These are phyloP conservation scores for Coregonus ussuriensis DNA, from an alignment of 2,797 vertebrate species.

Conservation along the genomic window DNA sequence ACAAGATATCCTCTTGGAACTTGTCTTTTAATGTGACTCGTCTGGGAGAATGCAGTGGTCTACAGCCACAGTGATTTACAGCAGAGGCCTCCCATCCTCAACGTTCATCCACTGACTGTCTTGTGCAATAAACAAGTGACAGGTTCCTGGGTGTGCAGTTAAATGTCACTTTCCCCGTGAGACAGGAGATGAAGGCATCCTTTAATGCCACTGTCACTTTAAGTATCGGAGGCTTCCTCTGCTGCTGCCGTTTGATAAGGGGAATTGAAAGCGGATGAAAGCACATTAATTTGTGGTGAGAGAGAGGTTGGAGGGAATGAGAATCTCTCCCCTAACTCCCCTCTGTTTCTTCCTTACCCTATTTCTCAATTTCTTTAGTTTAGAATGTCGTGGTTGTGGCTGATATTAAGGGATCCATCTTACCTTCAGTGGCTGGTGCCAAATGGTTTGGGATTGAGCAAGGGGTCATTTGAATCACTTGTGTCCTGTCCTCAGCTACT, in stretches of 20 bases:
- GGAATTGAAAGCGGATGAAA: constrained; percentile 28
- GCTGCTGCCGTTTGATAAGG: constrained; percentile 36
- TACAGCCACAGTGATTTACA: constrained; percentile 16
- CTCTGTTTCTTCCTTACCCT: background rate
- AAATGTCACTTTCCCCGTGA: constrained; percentile 45
- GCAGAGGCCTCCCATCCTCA: background rate
- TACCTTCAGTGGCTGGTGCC: background rate
- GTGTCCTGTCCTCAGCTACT: background rate
- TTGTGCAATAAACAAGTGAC: constrained; percentile 37
- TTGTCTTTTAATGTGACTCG: background rate
- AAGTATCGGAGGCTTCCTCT: constrained; percentile 30
- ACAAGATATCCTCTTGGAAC: too few relatives aligned
- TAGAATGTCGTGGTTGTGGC: background rate
- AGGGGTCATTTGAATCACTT: background rate
- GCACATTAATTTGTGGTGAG: constrained; percentile 25
- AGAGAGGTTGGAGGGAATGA: constrained; percentile 18
- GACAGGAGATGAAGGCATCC: constrained; percentile 44
- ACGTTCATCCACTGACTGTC: constrained; percentile 23
- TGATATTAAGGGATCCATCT: background rate
- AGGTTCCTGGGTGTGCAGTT: constrained; percentile 30
- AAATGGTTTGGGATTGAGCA: background rate
- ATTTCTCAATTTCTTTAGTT: constrained; percentile 6
- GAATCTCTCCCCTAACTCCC: constrained; percentile 10
- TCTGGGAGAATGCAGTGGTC: background rate
- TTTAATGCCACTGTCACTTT: constrained; percentile 47